Evolutionary conservation across 2,888 invertebrate species (phyloP).

Genomic region (Brachyptera putata): DNA sequence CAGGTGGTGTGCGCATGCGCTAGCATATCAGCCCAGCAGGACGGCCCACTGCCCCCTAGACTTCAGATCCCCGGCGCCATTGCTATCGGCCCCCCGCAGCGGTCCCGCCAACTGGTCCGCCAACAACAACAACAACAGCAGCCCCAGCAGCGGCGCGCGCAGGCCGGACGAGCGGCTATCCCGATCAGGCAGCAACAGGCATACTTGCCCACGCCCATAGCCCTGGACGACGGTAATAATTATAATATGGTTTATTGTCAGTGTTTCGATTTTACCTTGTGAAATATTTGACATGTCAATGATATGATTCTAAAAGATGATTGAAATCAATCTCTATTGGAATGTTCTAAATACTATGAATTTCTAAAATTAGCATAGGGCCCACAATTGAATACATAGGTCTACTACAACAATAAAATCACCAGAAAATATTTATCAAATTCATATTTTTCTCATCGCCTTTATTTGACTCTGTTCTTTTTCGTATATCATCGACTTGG

Average conservation of each 20-base stretch:
- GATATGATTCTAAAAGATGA: too few species aligned
- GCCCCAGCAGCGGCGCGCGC: slow-evolving; percentile 42
- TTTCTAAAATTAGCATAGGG: too few species aligned
- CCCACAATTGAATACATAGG: too few species aligned
- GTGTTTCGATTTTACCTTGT: background rate
- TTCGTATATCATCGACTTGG: too few species aligned
- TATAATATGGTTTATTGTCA: too few species aligned
- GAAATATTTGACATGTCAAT: too few species aligned
- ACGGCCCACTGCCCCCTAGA: slow-evolving; percentile 51
- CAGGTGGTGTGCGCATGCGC: slow-evolving; percentile 3
- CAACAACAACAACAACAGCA: slow-evolving; percentile 46
- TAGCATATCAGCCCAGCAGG: slow-evolving; percentile 25
- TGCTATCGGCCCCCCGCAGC: slow-evolving; percentile 41
- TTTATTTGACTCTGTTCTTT: too few species aligned
- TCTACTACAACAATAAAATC: background rate
- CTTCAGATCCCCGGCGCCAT: slow-evolving; percentile 63
- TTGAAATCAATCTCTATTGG: too few species aligned
- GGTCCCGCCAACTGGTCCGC: slow-evolving; percentile 27
- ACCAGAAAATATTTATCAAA: background rate
- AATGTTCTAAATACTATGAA: too few species aligned
- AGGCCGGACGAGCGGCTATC: slow-evolving; percentile 40
- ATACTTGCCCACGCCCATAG: slow-evolving; percentile 16
- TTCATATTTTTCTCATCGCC: too few species aligned
- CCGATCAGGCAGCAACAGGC: slow-evolving; percentile 41
- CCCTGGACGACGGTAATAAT: slow-evolving; percentile 4